Evolutionary conservation across 2,797 vertebrate genomes (phyloP).

Genomic region (Sebastiscus albofasciatus): DNA sequence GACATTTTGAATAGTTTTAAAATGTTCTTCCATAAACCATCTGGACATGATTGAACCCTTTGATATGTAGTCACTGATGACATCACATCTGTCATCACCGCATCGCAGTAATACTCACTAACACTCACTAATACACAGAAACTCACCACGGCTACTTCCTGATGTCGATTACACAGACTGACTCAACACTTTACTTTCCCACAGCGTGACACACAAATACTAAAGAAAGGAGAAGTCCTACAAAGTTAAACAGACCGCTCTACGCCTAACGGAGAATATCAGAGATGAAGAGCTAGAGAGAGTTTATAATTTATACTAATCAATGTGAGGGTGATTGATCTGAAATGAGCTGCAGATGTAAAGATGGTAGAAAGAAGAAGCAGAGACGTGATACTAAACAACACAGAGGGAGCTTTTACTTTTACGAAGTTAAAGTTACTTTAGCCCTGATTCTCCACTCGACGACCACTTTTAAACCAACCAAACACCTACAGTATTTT

Average conservation of each 20-base stretch:
- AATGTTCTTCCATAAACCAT: no score
- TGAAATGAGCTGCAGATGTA: neutral
- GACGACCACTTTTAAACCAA: no score
- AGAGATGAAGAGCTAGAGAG: neutral
- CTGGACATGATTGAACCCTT: no score
- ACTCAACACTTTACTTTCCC: neutral
- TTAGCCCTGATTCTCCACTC: no score
- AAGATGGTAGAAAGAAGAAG: neutral
- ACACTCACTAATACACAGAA: neutral
- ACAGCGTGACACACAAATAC: neutral
- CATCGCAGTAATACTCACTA: no score
- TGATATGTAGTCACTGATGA: neutral
- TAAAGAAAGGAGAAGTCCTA: no score
- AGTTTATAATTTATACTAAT: neutral
- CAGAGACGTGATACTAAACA: constrained; percentile 9
- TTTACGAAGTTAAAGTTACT: neutral
- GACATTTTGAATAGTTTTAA: accelerated
- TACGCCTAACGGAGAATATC: no score
- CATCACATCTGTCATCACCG: neutral
- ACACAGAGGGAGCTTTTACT: neutral
- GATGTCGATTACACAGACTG: constrained; percentile 10
- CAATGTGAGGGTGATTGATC: neutral
- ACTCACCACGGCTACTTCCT: neutral
- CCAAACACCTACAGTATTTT: no score
- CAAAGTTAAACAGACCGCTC: neutral